Evolutionary conservation across 2,113 vertebrate genomes (phyloP).

Genomic region (Bucco capensis): DNA sequence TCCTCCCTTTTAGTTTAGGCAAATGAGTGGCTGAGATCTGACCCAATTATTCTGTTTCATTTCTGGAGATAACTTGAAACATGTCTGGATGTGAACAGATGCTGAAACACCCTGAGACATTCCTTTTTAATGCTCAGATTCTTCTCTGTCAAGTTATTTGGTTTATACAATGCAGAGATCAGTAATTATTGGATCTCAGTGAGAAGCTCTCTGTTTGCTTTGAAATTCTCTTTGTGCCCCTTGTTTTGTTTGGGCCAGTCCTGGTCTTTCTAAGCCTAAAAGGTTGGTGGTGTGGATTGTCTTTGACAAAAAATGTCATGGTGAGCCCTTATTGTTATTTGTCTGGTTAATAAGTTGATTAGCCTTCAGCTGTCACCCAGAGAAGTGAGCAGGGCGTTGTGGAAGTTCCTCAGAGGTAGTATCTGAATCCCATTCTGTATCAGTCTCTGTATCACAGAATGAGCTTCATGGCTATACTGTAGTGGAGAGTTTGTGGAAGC

Average conservation of each 20-base stretch:
- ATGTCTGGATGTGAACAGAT: background rate
- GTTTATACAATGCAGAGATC: background rate
- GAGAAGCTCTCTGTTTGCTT: background rate
- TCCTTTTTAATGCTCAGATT: background rate
- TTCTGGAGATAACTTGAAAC: constrained; percentile 30
- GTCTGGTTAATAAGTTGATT: background rate
- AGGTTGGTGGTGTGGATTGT: background rate
- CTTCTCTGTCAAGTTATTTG: background rate
- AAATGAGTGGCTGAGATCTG: constrained; percentile 16
- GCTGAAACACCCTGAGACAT: background rate
- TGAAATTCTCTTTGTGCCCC: background rate
- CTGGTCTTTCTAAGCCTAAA: background rate
- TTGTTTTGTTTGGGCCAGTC: background rate
- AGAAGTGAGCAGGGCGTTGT: background rate
- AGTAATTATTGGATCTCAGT: background rate
- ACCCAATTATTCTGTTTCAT: constrained; percentile 35
- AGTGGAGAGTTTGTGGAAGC: background rate
- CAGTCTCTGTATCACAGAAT: background rate
- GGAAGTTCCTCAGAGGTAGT: background rate
- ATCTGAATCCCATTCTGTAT: background rate
- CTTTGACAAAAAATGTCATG: background rate
- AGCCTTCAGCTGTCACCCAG: background rate
- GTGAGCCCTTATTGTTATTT: background rate
- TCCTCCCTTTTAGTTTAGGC: constrained; percentile 2
- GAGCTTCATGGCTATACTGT: background rate